These are phyloP conservation scores for Brachystomella parvula DNA, from an alignment of 1,140 invertebrate species.

Conservation along the genomic window DNA sequence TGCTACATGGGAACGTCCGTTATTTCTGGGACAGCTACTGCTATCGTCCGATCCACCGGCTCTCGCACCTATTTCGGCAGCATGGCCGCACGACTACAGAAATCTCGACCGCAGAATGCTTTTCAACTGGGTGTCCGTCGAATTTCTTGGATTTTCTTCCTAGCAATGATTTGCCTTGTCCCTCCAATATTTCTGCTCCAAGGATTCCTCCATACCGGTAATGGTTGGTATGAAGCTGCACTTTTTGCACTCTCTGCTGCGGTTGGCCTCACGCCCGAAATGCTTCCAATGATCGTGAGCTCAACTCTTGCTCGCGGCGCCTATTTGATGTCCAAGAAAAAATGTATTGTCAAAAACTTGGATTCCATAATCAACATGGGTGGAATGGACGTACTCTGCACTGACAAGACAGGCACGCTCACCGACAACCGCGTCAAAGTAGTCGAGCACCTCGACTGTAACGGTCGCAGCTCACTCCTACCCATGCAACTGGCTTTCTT, in stretches of 20 bases:
- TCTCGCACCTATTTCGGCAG: conserved; percentile 6
- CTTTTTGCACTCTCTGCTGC: conserved; percentile 21
- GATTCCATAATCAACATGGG: conserved; percentile 25
- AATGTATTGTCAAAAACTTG: conserved; percentile 20
- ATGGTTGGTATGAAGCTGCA: conserved; percentile 9
- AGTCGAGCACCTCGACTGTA: neutral
- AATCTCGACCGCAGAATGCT: conserved; percentile 14
- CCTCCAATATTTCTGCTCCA: conserved; percentile 17
- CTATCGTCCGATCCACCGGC: conserved; percentile 17
- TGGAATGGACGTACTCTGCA: conserved; percentile 25
- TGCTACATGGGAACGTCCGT: conserved; percentile 26
- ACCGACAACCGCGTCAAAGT: conserved; percentile 15
- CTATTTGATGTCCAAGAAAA: neutral
- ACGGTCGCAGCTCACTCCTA: neutral
- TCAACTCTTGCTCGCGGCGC: conserved; percentile 21
- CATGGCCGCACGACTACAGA: neutral
- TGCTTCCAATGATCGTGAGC: conserved; percentile 25
- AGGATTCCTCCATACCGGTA: conserved; percentile 8
- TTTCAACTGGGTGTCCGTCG: conserved; percentile 25
- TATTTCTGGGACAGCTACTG: conserved; percentile 16
- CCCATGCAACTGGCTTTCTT: conserved; percentile 9
- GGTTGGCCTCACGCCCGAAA: conserved; percentile 27
- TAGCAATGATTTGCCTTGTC: conserved; percentile 18
- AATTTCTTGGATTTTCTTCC: conserved; percentile 29
- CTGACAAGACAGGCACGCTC: conserved; percentile 26